Evolutionary conservation across 2,888 invertebrate species (phyloP), one percentile per base, ranked within the genome.

Genomic region (Sinelater perroti): DNA sequence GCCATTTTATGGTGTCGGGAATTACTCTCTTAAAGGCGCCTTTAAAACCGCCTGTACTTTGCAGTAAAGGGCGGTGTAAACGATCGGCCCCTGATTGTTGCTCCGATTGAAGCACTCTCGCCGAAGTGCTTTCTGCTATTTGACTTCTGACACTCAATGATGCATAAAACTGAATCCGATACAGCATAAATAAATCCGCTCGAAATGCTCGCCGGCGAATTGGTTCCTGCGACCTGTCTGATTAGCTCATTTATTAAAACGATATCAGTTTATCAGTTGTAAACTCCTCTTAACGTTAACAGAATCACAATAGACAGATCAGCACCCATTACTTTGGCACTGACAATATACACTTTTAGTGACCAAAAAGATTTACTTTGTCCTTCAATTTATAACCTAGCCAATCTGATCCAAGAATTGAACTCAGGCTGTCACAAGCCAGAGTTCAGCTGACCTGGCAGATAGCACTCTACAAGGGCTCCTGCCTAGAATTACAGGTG

Each of bases 21-120:
- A 45, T 53, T 53, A 53, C 46, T 53, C 35, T 30, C 20, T 26
- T 36, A 44, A 26, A 35, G 21, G 42, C 44, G 10, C 10, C 20
- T 44, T 42, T 44, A 42, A 50, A 31, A 46, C 46, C 26, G 26
- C 33, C 24, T 47, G 24, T 8, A 47, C 21, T 47, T 24, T 16
- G 4, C 13, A 20, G 47, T 33, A 33, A 33, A 33, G 35, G 28
- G 17, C 45, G 11, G 28, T 30, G 45, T 45, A 40, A 40, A 40
- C 24, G 40, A 21, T 40, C 24, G 24, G 14, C 14, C 40, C 14
- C 21, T 40, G 18, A 40, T 24, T 40, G 40, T 40, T 40, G 13
- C 24, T 24, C 14, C 40, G 40, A 40, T 40, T 40, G 40, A 40
- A 40, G 40, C 24, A 26, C 40, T 40, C 14, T 21, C 11, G 13